phyloP scores from a whole-genome alignment of 2,113 vertebrate genomes.

The Platichthys flesus region DNA sequence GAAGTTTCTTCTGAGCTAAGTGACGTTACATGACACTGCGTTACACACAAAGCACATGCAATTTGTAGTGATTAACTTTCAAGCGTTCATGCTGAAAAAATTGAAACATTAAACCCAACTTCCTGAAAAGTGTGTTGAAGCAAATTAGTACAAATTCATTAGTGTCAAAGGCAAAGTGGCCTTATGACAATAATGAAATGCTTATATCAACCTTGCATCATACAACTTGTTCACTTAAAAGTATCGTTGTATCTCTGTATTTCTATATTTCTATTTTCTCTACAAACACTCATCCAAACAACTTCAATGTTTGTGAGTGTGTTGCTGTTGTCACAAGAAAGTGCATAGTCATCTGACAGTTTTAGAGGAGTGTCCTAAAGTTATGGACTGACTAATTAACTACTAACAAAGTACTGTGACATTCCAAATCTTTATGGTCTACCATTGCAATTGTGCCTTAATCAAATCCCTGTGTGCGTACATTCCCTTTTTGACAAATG shows the following conservation, averaged over 20 bases:
- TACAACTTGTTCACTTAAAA: slow-evolving; percentile 28
- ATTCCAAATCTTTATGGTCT: slow-evolving; percentile 18
- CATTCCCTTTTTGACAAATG: slow-evolving; percentile 34
- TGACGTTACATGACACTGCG: slow-evolving; percentile 37
- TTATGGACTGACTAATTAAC: background rate
- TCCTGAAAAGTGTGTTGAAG: slow-evolving; percentile 24
- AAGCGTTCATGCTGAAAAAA: slow-evolving; percentile 36
- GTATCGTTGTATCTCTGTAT: background rate
- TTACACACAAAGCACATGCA: slow-evolving; percentile 34
- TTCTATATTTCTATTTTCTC: background rate
- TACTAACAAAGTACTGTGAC: slow-evolving; percentile 30
- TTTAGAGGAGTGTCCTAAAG: background rate
- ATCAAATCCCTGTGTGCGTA: slow-evolving; percentile 45
- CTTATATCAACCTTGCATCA: slow-evolving; percentile 13
- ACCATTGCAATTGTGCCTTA: slow-evolving; percentile 4
- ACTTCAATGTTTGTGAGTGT: background rate
- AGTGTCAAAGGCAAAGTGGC: slow-evolving; percentile 21
- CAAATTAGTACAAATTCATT: slow-evolving; percentile 3
- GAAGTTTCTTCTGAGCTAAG: slow-evolving; percentile 23
- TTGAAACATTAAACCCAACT: slow-evolving; percentile 46
- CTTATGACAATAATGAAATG: slow-evolving; percentile 6
- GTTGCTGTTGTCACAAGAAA: background rate
- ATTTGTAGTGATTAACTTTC: slow-evolving; percentile 54
- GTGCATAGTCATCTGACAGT: background rate
- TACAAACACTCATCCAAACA: background rate